These are phyloP conservation scores for Portunus trituberculatus DNA, from an alignment of 1,140 invertebrate species.

Conservation along the genomic window DNA sequence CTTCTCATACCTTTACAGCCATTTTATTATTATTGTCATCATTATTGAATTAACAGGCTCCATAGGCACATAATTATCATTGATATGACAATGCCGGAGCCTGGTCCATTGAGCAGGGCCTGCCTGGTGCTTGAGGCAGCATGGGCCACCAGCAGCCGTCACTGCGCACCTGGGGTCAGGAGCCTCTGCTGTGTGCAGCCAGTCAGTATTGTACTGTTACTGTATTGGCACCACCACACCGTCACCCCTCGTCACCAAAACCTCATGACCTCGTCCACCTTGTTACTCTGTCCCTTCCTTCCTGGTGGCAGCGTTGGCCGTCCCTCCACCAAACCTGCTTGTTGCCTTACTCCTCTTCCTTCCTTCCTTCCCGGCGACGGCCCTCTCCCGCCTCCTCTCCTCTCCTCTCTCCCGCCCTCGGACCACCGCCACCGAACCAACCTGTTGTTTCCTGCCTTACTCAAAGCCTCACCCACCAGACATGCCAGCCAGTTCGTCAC, in stretches of 20 bases:
- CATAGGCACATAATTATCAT: too few relatives aligned
- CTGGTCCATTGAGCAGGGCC: too few relatives aligned
- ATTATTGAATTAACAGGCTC: too few relatives aligned
- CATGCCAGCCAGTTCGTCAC: background rate
- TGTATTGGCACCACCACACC: too few relatives aligned
- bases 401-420: background rate
- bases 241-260: background rate
- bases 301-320: background rate
- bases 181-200: too few relatives aligned
- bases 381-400: background rate
- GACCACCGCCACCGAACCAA: background rate
- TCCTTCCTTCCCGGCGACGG: too few relatives aligned
- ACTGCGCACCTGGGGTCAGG: too few relatives aligned
- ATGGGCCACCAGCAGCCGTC: too few relatives aligned
- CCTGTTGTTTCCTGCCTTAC: background rate
- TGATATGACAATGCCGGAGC: too few relatives aligned
- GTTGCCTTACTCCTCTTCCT: background rate
- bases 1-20: background rate
- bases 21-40: background rate
- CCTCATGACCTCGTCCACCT: background rate
- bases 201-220: too few relatives aligned
- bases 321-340: background rate
- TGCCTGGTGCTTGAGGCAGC: too few relatives aligned
- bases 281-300: background rate
- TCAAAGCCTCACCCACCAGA: conserved; percentile 3